These are phyloP conservation scores for Perccottus glenii DNA, from an alignment of 2,113 vertebrate genomes.

Conservation along the genomic window DNA sequence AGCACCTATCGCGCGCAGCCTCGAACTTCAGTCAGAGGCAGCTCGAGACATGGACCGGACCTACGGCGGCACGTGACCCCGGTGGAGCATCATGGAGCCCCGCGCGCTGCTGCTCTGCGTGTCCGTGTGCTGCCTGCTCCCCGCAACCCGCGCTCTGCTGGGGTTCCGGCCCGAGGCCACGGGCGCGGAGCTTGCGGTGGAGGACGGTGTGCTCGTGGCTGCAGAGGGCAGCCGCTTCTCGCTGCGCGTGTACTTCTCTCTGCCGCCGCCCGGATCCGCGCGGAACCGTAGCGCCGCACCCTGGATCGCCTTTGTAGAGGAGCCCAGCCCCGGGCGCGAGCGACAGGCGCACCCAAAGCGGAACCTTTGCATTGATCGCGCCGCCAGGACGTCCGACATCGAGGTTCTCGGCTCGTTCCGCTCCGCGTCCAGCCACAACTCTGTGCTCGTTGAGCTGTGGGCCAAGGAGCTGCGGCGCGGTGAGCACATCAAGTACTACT, in stretches of 20 bases:
- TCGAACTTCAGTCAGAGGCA: neutral
- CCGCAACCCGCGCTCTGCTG: conserved; percentile 78
- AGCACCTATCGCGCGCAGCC: too few relatives aligned
- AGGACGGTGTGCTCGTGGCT: conserved; percentile 87
- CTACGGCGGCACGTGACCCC: conserved; percentile 2
- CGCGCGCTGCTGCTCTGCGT: conserved; percentile 66
- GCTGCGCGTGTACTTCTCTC: conserved; percentile 85
- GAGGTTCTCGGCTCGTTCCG: conserved; percentile 88
- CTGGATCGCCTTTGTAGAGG: conserved; percentile 88
- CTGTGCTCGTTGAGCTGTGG: conserved; percentile 88
- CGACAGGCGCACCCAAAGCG: conserved; percentile 76
- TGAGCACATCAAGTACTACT: conserved; percentile 86
- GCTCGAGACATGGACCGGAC: conserved; percentile 1
- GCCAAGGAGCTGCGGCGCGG: conserved; percentile 87
- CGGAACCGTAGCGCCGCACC: conserved; percentile 76
- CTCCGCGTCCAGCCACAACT: conserved; percentile 83
- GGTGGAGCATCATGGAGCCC: conserved; percentile 5
- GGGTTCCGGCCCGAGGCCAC: conserved; percentile 91
- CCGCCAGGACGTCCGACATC: conserved; percentile 88
- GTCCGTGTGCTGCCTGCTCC: conserved; percentile 73
- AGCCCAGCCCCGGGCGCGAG: conserved; percentile 75
- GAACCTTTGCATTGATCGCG: conserved; percentile 84
- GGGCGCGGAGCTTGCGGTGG: conserved; percentile 84
- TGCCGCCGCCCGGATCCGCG: conserved; percentile 67
- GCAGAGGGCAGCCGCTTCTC: conserved; percentile 90